Percentiles rank a stretch among this genome's conserved stretches.
phyloP scores from a whole-genome alignment of 2,888 invertebrate genomes.

The Caenorhabditis macrosperma region DNA sequence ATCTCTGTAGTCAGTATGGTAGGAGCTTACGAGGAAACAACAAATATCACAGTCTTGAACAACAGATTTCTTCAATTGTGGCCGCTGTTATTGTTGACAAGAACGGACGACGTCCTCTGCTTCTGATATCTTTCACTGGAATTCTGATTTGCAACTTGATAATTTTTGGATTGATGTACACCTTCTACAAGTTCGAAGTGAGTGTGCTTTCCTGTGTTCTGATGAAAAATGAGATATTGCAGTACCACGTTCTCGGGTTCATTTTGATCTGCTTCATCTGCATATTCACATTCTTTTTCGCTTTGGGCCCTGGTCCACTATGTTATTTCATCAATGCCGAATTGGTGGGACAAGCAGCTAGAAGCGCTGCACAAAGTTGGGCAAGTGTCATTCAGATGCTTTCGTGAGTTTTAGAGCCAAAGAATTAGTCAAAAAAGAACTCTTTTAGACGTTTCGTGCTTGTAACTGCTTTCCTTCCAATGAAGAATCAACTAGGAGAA shows the following conservation, averaged over 20 bases:
- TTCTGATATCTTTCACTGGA: conserved; percentile 65
- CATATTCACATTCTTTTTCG: conserved; percentile 72
- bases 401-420: conserved; percentile 49
- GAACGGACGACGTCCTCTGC: conserved; percentile 73
- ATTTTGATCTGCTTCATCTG: conserved; percentile 70
- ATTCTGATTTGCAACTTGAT: conserved; percentile 64
- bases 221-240: conserved; percentile 17
- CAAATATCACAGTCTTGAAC: background rate
- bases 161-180: conserved; percentile 65
- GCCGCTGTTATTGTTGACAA: conserved; percentile 71
- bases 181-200: conserved; percentile 63
- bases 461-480: conserved; percentile 70
- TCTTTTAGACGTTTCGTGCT: conserved; percentile 72
- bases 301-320: conserved; percentile 75
- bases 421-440: background rate
- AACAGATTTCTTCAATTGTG: conserved; percentile 64
- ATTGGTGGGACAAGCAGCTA: conserved; percentile 70
- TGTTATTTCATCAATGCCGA: conserved; percentile 76
- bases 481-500: conserved; percentile 70
- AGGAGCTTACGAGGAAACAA: background rate
- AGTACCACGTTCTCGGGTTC: conserved; percentile 67
- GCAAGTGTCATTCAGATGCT: conserved; percentile 74
- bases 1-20: conserved; percentile 71
- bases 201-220: background rate
- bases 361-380: conserved; percentile 76